These are phyloP conservation scores for Orussus abietinus DNA, from an alignment of 1,140 invertebrate genomes.

Conservation along the genomic window DNA sequence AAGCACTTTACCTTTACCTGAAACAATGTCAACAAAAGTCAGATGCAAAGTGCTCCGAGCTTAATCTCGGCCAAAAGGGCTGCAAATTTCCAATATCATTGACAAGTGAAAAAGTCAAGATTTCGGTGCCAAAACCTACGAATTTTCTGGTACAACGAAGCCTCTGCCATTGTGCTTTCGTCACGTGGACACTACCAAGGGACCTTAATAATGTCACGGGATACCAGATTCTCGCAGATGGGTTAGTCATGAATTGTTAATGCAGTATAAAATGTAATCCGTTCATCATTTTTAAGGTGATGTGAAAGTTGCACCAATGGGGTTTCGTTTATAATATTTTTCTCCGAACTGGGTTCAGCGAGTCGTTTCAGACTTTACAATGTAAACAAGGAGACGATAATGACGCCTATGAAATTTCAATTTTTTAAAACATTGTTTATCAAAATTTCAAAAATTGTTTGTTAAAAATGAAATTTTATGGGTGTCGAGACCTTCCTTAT, in stretches of 20 bases:
- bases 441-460: background rate
- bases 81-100: background rate
- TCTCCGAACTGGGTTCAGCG: no score
- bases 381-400: no score
- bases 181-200: conserved; percentile 17
- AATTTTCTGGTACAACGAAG: conserved; percentile 14
- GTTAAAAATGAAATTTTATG: no score
- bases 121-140: conserved; percentile 10
- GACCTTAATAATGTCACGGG: conserved; percentile 12
- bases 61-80: background rate
- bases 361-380: no score
- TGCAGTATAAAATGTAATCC: no score
- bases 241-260: conserved; percentile 7
- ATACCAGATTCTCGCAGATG: conserved; percentile 17
- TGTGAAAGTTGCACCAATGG: no score
- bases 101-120: background rate
- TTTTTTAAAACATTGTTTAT: no score
- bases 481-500: no score
- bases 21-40: conserved; percentile 6
- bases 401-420: no score
- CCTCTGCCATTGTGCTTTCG: conserved; percentile 12
- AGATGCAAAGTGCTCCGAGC: background rate
- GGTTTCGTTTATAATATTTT: background rate
- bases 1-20: conserved; percentile 14
- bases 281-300: no score